Conservation (phyloP, 1,140 invertebrate genomes). For the Pantala flavescens region DNA sequence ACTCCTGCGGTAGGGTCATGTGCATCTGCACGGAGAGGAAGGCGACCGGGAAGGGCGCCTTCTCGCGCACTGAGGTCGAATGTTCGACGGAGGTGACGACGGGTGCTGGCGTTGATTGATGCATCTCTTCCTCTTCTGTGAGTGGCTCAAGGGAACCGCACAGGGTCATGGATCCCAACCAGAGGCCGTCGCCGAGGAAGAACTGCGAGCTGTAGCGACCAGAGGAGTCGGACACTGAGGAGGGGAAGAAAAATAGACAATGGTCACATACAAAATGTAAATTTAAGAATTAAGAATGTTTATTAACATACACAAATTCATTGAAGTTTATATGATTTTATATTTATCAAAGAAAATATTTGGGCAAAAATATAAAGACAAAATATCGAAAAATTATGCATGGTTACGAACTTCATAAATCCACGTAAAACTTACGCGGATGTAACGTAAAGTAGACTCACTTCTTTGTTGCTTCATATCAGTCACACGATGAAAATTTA, state of each 20-base stretch:
- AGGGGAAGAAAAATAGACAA: slow-evolving; percentile 23
- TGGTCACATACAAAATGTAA: no score
- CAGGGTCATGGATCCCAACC: slow-evolving; percentile 59
- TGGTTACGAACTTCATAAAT: no score
- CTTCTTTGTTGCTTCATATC: no score
- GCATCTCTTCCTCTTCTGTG: not conserved
- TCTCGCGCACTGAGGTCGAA: not conserved
- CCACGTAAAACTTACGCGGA: no score
- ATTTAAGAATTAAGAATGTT: no score
- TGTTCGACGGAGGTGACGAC: not conserved
- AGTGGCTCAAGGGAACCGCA: slow-evolving; percentile 33
- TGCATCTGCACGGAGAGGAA: not conserved
- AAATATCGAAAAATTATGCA: no score
- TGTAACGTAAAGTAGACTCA: no score
- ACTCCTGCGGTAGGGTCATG: not conserved
- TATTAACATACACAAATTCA: no score
- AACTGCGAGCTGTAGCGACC: slow-evolving; percentile 68
- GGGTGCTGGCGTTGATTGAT: not conserved
- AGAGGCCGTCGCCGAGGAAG: slow-evolving; percentile 71
- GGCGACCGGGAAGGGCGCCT: not conserved
- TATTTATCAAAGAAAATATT: no score
- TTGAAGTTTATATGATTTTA: no score
- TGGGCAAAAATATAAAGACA: no score
- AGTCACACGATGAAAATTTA: no score
- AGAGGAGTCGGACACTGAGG: slow-evolving; percentile 66